Percentiles rank a stretch among this genome's conserved stretches.
Evolutionary conservation across 2,113 vertebrate species (phyloP).

Genomic region (Asarcornis scutulata): DNA sequence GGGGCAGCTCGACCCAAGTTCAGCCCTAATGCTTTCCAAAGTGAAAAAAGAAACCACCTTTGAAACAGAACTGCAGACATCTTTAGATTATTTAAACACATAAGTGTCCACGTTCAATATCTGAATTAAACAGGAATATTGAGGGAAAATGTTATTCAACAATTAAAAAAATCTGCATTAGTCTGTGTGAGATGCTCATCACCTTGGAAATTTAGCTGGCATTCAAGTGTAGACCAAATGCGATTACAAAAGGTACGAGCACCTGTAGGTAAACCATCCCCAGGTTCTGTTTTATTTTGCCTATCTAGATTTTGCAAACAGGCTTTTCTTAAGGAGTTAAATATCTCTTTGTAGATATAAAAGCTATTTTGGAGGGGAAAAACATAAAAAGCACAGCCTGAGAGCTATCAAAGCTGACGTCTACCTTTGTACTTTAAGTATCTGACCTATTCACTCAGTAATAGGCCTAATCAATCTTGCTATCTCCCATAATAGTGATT

Average conservation of each 20-base stretch:
- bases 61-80: background rate
- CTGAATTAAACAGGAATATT: background rate
- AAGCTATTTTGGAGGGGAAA: background rate
- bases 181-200: background rate
- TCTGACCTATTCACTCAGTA: constrained; percentile 36
- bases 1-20: background rate
- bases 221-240: background rate
- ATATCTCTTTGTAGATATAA: background rate
- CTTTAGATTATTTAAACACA: background rate
- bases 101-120: background rate
- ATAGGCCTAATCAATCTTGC: constrained; percentile 52
- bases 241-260: background rate
- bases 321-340: background rate
- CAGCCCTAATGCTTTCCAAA: background rate
- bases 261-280: background rate
- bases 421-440: constrained; percentile 49
- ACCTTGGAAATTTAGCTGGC: background rate
- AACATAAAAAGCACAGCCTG: constrained; percentile 20
- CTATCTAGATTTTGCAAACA: background rate
- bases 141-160: background rate
- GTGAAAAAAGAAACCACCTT: background rate
- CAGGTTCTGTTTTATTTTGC: background rate
- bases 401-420: constrained; percentile 25
- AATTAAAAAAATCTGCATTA: too few relatives aligned
- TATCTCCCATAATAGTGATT: background rate